These are phyloP conservation scores for Stichodactyla mertensii DNA, from an alignment of 64 coral and sea anemone genomes.

Conservation along the genomic window DNA sequence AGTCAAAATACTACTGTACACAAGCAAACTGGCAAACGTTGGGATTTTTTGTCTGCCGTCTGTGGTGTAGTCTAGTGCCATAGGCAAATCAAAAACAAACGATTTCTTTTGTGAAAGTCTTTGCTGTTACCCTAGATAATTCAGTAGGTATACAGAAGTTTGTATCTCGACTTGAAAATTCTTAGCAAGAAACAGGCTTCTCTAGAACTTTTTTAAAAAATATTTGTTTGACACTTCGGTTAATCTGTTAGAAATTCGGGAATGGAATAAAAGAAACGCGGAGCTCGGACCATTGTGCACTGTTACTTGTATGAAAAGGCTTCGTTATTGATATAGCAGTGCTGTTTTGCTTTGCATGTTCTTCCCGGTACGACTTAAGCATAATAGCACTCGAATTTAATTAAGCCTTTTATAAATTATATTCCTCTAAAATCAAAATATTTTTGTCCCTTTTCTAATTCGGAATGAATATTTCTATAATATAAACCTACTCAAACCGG, in stretches of 20 bases:
- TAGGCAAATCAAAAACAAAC: not conserved
- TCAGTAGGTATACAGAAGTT: not conserved
- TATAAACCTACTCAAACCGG: not conserved
- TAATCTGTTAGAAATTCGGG: not conserved
- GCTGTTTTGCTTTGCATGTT: not conserved
- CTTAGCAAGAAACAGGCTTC: slow-evolving; percentile 9
- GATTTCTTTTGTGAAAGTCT: not conserved
- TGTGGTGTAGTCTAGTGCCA: not conserved
- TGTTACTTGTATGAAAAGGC: not conserved
- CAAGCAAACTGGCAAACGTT: not conserved
- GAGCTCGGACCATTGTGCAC: not conserved
- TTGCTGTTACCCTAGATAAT: not conserved
- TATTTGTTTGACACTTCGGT: not conserved
- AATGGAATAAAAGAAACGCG: not conserved
- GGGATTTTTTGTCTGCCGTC: not conserved
- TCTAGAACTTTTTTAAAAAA: not conserved
- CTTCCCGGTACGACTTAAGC: not conserved
- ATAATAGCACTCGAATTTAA: not conserved
- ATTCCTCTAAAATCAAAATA: not conserved
- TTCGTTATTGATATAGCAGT: not conserved
- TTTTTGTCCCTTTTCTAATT: not conserved
- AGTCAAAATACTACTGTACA: not conserved
- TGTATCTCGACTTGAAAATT: not conserved
- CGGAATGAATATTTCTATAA: not conserved
- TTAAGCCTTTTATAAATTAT: slow-evolving; percentile 1